Conservation (phyloP, 2,797 vertebrate genomes). For the Cossypha polioptera region DNA sequence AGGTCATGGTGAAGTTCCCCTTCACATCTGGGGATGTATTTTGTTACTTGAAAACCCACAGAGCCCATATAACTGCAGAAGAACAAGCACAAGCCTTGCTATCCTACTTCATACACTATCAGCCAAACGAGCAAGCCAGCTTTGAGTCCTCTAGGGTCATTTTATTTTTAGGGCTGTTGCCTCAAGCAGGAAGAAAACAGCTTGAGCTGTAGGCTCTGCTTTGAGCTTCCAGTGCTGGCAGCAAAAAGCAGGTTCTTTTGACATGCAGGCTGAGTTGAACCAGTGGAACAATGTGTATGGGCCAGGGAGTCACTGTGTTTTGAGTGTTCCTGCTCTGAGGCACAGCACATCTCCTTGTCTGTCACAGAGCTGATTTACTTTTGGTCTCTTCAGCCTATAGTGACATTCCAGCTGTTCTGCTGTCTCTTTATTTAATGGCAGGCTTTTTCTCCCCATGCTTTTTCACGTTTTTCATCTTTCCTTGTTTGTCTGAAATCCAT, state of each 20-base stretch:
- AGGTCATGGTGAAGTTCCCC: not conserved
- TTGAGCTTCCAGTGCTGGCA: slow-evolving; percentile 25
- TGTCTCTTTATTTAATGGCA: slow-evolving; percentile 19
- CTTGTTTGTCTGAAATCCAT: slow-evolving; percentile 70
- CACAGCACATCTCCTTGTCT: not conserved
- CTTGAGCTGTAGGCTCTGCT: slow-evolving; percentile 38
- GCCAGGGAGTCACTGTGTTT: not conserved
- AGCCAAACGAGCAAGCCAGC: slow-evolving; percentile 31
- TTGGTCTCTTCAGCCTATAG: not conserved
- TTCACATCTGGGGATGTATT: not conserved
- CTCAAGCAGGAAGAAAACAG: slow-evolving; percentile 52
- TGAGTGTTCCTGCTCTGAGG: not conserved
- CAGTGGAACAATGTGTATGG: slow-evolving; percentile 14
- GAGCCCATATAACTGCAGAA: not conserved
- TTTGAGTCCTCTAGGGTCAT: slow-evolving; percentile 39
- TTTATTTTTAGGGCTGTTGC: slow-evolving; percentile 60
- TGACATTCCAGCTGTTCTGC: slow-evolving; percentile 20
- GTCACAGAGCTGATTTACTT: not conserved
- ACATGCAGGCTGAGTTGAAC: not conserved
- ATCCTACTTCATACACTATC: not conserved
- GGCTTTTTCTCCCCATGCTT: slow-evolving; percentile 15
- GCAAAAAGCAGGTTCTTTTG: not conserved
- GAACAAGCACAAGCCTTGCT: not conserved
- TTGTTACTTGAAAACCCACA: not conserved
- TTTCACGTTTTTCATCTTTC: slow-evolving; percentile 65